A percentile compares a stretch with the other conserved stretches of the same genome.
phyloP scores from a whole-genome alignment of 2,113 vertebrate genomes.

The Callochromis pleurospilus region DNA sequence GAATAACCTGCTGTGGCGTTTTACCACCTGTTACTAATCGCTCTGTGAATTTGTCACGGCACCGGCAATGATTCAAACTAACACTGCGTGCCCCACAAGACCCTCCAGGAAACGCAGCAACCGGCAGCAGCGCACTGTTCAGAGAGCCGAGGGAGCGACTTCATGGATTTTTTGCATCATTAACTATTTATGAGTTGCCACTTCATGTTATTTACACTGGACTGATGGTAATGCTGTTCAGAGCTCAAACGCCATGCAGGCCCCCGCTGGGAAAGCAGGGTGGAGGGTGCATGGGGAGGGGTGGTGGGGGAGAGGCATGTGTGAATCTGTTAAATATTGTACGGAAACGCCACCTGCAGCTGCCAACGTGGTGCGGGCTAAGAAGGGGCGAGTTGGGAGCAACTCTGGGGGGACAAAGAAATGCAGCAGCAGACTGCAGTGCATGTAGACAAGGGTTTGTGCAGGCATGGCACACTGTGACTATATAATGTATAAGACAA shows the following conservation, averaged over 20 bases:
- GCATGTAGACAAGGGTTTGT: slow-evolving; percentile 17
- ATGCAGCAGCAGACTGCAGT: slow-evolving; percentile 13
- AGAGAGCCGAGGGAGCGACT: slow-evolving; percentile 62
- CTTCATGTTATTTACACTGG: slow-evolving; percentile 88
- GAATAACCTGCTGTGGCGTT: slow-evolving; percentile 53
- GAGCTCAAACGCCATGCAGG: slow-evolving; percentile 70
- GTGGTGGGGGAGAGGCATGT: slow-evolving; percentile 61
- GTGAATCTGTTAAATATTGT: slow-evolving; percentile 76
- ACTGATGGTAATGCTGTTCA: slow-evolving; percentile 78
- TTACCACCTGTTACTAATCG: slow-evolving; percentile 74
- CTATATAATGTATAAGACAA: slow-evolving; percentile 58
- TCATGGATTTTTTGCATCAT: slow-evolving; percentile 79
- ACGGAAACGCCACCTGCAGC: slow-evolving; percentile 80
- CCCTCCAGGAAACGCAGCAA: slow-evolving; percentile 51
- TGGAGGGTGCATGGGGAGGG: not conserved
- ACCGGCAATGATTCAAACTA: slow-evolving; percentile 60
- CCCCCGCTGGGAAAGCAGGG: slow-evolving; percentile 49
- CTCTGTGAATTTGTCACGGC: slow-evolving; percentile 55
- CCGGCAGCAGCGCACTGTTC: slow-evolving; percentile 11
- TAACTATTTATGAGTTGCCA: slow-evolving; percentile 91
- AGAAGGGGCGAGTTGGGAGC: slow-evolving; percentile 32
- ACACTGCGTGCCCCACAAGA: slow-evolving; percentile 41
- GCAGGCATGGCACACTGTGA: not conserved
- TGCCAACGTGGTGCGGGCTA: slow-evolving; percentile 49
- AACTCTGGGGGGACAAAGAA: slow-evolving; percentile 1